phyloP scores from a whole-genome alignment of 2,797 vertebrate species.

The Silurus lanzhouensis region DNA sequence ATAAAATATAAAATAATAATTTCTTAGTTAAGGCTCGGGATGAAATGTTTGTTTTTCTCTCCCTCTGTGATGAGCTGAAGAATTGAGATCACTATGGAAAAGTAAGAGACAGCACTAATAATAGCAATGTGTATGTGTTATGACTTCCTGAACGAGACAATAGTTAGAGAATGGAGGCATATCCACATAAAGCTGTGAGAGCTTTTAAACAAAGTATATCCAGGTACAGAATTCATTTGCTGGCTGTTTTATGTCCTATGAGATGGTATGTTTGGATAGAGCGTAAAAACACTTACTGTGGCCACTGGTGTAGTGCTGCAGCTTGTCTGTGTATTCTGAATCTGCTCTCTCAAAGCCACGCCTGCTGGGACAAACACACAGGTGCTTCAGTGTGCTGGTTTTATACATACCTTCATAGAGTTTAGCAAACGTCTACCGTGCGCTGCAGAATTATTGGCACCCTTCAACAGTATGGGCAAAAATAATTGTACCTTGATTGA shows the following conservation, averaged over 20 bases:
- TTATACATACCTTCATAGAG: background rate
- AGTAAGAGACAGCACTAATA: background rate
- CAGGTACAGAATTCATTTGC: conserved; percentile 8
- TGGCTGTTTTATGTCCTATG: conserved; percentile 5
- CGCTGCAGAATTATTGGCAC: conserved; percentile 17
- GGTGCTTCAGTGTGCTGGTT: conserved; percentile 9
- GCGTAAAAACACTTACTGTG: conserved; percentile 89
- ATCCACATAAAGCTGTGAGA: background rate
- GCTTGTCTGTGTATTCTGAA: conserved; percentile 98
- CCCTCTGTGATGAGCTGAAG: background rate
- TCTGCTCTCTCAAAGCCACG: conserved; percentile 94
- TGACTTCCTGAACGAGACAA: background rate
- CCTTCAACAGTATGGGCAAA: background rate
- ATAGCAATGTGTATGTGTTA: background rate
- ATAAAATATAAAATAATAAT: conserved; percentile 6
- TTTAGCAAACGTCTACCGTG: background rate
- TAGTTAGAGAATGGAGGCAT: background rate
- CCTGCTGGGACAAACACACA: conserved; percentile 86
- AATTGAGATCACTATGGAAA: background rate
- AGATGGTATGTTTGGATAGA: conserved; percentile 20
- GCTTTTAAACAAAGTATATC: background rate
- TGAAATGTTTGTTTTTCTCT: background rate
- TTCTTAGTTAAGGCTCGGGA: background rate
- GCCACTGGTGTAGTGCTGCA: conserved; percentile 99
- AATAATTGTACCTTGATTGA: background rate